Evolutionary conservation across 1,140 invertebrate genomes (phyloP), one percentile per base, ranked within the genome.

Genomic region (Sinonovacula constricta): DNA sequence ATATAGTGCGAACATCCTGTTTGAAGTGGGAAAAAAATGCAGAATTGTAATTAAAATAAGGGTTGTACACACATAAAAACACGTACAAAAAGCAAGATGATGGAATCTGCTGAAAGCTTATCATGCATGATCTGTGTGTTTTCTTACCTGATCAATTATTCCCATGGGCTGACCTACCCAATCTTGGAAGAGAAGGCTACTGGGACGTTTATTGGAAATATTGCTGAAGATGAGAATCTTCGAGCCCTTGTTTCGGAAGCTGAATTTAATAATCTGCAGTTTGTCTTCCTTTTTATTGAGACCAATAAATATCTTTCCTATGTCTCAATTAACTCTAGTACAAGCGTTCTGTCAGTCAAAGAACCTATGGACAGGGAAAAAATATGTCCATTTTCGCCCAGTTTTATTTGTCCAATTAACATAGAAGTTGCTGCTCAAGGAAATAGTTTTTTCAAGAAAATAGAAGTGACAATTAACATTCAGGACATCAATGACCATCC

Each of bases 401-500:
- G 49, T 30, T 62, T n/a, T 12, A 63, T 67, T 18, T 84, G 83
- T 39, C 59, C 70, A 30, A 45, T 84, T 10, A 51, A 72, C 18
- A 36, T 84, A 59, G 72, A 81, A 57, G 75, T 84, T 24, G 80
- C 80, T 18, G 80, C 80, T 36, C 67, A 81, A 62, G 75, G 74
- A 22, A 62, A 53, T 26, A 67, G 70, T 22, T 82, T 80, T 56
- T 81, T 81, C 45, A 62, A 79, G 36, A 84, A 80, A 65, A 82
- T 84, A 34, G 30, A 62, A 12, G 70, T 97, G 89, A 96, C 98
- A 7, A 96, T 98, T 82, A 97, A 96, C 0, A 95, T 99, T 0
- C 96, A 96, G 87, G 97, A 97, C 22, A 93, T 96, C 54, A 97
- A 99, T 92, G 96, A 98, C 84, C 97, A 97, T 2, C 53, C 67